Percentiles rank a stretch among this genome's conserved stretches.
Evolutionary conservation across 2,113 vertebrate genomes (phyloP).

Genomic region (Lampris megalopsis): DNA sequence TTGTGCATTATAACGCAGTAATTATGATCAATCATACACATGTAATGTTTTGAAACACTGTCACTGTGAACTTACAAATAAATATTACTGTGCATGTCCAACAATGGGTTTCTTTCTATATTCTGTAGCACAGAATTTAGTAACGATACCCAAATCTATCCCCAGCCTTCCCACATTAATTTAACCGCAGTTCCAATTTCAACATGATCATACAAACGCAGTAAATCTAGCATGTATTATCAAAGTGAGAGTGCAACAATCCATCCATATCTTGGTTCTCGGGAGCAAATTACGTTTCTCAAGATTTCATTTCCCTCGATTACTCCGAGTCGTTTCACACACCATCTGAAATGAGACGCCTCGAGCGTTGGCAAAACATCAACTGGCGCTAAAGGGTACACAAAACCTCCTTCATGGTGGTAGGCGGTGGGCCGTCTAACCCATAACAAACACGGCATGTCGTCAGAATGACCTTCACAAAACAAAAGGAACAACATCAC

Average conservation of each 20-base stretch:
- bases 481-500: conserved; percentile 15
- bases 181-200: background rate
- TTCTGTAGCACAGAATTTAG: background rate
- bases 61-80: background rate
- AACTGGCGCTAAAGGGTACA: background rate
- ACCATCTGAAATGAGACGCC: conserved; percentile 4
- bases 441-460: conserved; percentile 63
- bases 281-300: no score
- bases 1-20: no score
- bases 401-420: conserved; percentile 30
- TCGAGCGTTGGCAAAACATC: background rate
- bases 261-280: no score
- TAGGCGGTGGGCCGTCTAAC: conserved; percentile 8
- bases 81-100: background rate
- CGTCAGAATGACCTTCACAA: conserved; percentile 46
- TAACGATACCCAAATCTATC: background rate
- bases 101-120: background rate
- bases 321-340: background rate
- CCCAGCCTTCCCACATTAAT: background rate
- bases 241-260: no score
- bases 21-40: conserved; percentile 20
- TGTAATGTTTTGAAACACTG: background rate
- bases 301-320: no score
- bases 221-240: no score
- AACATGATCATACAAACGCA: background rate